Percentiles rank a stretch among this genome's conserved stretches.
Conservation (phyloP, 2,888 invertebrate genomes). For the Mythimna ferrago region DNA sequence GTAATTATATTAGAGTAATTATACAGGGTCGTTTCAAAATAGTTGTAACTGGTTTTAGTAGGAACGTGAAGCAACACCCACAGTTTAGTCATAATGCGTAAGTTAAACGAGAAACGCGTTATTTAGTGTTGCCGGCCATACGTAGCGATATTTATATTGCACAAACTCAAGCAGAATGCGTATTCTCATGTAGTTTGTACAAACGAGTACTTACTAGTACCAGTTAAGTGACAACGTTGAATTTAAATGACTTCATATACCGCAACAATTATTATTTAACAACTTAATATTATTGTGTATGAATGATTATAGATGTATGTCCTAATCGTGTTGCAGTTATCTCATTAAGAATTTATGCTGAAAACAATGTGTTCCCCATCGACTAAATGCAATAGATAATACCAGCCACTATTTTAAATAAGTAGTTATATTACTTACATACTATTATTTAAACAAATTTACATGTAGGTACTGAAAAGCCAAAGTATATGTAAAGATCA, state of each 20-base stretch:
- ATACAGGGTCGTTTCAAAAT: conserved; percentile 64
- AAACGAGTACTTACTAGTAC: conserved; percentile 66
- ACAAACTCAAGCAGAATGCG: conserved; percentile 47
- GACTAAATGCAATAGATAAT: conserved; percentile 83
- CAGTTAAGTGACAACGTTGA: conserved; percentile 57
- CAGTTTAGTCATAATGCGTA: conserved; percentile 54
- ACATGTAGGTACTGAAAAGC: conserved; percentile 64
- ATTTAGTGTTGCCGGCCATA: conserved; percentile 57
- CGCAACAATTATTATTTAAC: conserved; percentile 44
- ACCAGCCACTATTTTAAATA: conserved; percentile 80
- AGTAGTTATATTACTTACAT: conserved; percentile 47
- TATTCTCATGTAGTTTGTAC: conserved; percentile 48
- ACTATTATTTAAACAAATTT: conserved; percentile 53
- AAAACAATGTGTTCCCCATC: conserved; percentile 83
- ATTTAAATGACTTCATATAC: conserved; percentile 56
- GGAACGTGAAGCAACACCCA: conserved; percentile 52
- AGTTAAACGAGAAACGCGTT: conserved; percentile 42
- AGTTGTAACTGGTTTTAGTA: conserved; percentile 64
- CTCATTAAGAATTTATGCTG: conserved; percentile 64
- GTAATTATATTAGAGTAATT: conserved; percentile 61
- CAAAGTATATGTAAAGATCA: conserved; percentile 66
- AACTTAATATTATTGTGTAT: conserved; percentile 43
- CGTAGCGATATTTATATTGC: conserved; percentile 50
- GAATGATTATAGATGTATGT: conserved; percentile 42
- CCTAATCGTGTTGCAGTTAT: conserved; percentile 51